Conservation (phyloP, 2,113 vertebrate species). For the Leptobrachium leishanense region DNA sequence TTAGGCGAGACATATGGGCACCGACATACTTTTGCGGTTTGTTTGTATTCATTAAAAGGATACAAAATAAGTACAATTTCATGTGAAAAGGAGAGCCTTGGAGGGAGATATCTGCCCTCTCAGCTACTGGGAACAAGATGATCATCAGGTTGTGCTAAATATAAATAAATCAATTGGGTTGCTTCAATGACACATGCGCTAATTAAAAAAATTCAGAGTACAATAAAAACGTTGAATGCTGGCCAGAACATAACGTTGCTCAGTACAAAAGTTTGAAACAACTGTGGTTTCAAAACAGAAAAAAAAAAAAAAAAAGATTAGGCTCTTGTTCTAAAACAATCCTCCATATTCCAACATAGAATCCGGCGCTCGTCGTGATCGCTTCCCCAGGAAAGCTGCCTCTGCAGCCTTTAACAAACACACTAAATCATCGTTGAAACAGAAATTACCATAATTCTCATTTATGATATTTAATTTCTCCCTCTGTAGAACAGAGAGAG, state of each 20-base stretch:
- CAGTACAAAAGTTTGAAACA: neutral
- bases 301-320: neutral
- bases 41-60: too few species aligned
- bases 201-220: too few species aligned
- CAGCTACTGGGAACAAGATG: too few species aligned
- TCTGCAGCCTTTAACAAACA: slow-evolving; percentile 45
- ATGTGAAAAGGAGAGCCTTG: too few species aligned
- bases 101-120: too few species aligned
- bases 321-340: slow-evolving; percentile 34
- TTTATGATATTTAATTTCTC: slow-evolving; percentile 48
- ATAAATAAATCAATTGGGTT: too few species aligned
- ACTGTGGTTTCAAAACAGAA: neutral
- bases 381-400: slow-evolving; percentile 34
- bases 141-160: too few species aligned
- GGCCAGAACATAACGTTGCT: slow-evolving; percentile 2
- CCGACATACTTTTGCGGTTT: too few species aligned
- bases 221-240: too few species aligned
- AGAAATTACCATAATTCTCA: slow-evolving; percentile 48
- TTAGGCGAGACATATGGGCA: too few species aligned
- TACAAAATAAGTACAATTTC: too few species aligned
- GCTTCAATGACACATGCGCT: too few species aligned
- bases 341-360: slow-evolving; percentile 8
- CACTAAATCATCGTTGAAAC: slow-evolving; percentile 41
- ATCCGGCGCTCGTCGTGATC: neutral
- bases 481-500: slow-evolving; percentile 33